Base-by-base conservation (phyloP, 2,113 vertebrate genomes). In the Lophochroa leadbeateri region DNA sequence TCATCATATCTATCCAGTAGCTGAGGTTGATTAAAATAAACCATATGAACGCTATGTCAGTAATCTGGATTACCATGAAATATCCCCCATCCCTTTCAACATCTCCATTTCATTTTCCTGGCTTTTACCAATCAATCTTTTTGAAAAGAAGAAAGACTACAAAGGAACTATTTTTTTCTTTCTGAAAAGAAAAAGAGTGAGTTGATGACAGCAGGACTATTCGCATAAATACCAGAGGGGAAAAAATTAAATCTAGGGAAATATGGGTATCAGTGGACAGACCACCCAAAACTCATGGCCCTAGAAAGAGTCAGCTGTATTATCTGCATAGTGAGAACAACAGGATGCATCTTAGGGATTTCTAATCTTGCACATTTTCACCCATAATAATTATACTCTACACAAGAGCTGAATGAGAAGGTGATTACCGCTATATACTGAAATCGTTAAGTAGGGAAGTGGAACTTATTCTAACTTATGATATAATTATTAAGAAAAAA, bases 91-190 rank as follows among this genome's bases (percentile, higher is more conserved):
- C 44, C 55, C 8, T 77, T 90, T 24, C 14, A 77, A 39, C 6
- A 11, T 81, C 21, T 25, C 21, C 29, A 33, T 33, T 76, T 61
- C 0, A 0, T 33, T 9, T 58, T 83, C 21, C 43, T 0, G 0
- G 24, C 5, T 77, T 53, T 63, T 23, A 37, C 23, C n/a, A n/a
- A 44, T 61, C 31, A 33, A 3, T 3, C 6, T 12, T 47, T 69
- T 50, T 41, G 1, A 39, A 72, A 77, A 29, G 28, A 50, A 63
- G 17, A 49, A 46, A 86, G 24, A 71, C 53, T 8, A 46, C 2
- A 13, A 64, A 58, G 16, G 18, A 46, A 31, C 23, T 21, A 0
- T 27, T 46, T 29, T 43, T 78, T 35, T 2, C 50, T 46, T 31
- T 33, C 47, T 44, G 2, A 17, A 70, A 74, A 35, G 4, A 46